phyloP scores from a whole-genome alignment of 1,140 invertebrate species.

The Brachionus asplanchnoidis region DNA sequence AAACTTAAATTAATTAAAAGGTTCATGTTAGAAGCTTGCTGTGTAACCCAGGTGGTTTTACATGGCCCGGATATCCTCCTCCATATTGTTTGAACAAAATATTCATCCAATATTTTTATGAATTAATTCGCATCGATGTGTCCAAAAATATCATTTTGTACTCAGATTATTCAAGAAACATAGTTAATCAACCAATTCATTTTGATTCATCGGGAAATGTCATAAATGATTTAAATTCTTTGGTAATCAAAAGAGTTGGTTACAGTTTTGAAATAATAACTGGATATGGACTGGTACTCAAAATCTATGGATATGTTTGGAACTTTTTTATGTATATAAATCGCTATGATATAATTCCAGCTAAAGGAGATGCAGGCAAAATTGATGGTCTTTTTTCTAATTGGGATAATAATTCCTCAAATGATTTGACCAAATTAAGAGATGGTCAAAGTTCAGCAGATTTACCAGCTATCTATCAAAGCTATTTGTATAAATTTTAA shows the following conservation, averaged over 20 bases:
- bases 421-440: background rate
- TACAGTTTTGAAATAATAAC: background rate
- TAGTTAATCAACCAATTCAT: background rate
- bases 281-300: background rate
- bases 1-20: background rate
- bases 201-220: background rate
- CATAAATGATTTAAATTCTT: background rate
- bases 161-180: background rate
- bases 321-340: background rate
- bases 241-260: background rate
- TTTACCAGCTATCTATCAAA: background rate
- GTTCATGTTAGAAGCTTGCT: background rate
- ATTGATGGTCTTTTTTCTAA: background rate
- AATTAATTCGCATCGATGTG: background rate
- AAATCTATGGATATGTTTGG: background rate
- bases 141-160: background rate
- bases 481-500: background rate
- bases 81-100: slow-evolving; percentile 18
- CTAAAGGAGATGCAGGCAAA: background rate
- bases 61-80: background rate
- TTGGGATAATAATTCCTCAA: background rate
- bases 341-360: background rate
- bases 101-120: background rate
- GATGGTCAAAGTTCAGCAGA: background rate
- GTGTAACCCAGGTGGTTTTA: background rate